These are phyloP conservation scores for Ictidomys tridecemlineatus DNA, from an alignment of 2,113 vertebrate species.

Conservation along the genomic window DNA sequence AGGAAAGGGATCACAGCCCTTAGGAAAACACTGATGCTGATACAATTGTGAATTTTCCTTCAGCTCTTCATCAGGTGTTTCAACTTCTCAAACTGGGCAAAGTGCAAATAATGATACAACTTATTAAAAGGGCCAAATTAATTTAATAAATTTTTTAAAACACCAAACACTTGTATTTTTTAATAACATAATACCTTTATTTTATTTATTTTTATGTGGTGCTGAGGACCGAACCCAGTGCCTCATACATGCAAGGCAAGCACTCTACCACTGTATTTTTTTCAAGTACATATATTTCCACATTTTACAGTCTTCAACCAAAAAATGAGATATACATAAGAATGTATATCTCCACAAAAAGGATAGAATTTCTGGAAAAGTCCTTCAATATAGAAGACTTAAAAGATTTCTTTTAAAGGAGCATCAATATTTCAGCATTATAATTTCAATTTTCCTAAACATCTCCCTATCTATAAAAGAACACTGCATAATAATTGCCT, in stretches of 20 bases:
- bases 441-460: constrained; percentile 49
- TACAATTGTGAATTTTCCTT: not conserved
- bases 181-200: too few relatives aligned
- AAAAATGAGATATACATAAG: not conserved
- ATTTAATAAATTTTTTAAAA: constrained; percentile 5
- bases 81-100: constrained; percentile 33
- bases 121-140: constrained; percentile 48
- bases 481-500: not conserved
- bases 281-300: not conserved
- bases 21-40: not conserved
- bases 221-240: too few relatives aligned
- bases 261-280: too few relatives aligned
- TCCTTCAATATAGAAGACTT: not conserved
- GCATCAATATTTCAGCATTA: constrained; percentile 16
- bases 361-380: not conserved
- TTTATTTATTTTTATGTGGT: too few relatives aligned
- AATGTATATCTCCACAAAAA: not conserved
- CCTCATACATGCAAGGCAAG: too few relatives aligned
- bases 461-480: constrained; percentile 1
- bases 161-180: not conserved
- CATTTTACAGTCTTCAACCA: constrained; percentile 37
- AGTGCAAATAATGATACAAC: constrained; percentile 41
- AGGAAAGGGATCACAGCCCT: not conserved
- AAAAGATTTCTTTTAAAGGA: constrained; percentile 46
- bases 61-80: not conserved